Base-by-base conservation (phyloP, 1,140 invertebrate genomes). In the Lanistes nyassanus region DNA sequence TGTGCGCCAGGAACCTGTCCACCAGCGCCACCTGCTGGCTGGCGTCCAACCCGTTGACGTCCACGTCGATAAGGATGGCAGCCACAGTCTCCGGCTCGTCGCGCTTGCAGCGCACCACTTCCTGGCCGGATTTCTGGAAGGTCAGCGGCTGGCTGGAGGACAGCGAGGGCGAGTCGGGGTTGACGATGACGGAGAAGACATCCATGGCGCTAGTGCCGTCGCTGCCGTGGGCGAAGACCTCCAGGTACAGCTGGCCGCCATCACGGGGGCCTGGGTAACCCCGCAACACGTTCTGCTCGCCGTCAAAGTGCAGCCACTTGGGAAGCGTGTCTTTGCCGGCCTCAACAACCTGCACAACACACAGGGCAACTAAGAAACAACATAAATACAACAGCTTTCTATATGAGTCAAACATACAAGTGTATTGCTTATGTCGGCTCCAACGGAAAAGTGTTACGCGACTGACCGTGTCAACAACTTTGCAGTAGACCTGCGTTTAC, bases 191-290 rank as follows among this genome's bases (percentile, higher is more conserved):
- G 34, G 83, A 81, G 80, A 87, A 86, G 36, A 84, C 82, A 80
- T 86, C 83, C 72, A 80, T 80, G 62, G 81, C 82, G 37, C 79
- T 31, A 5, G 6, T 55, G 39, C 51, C 51, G 69, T 76, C 78
- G 47, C 75, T 34, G 31, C 80, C 79, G 58, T 80, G 77, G 37
- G 85, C 88, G 3, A 91, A 72, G 6, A 93, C 92, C 82, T 92
- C 90, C 53, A 94, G 86, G 68, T 91, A 89, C 82, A 92, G 88
- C 53, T 91, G 89, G 16, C 92, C 92, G 1, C 91, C 77, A 80
- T 93, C 92, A 58, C 89, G 85, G 36, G 89, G 89, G 13, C 87
- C 83, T 7, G 93, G 92, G 36, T 93, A 90, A 19, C 93, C 93
- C 80, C 90, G 83, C 29, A 93, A 83, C 0, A 88, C 84, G 42